Evolutionary conservation across 2,113 vertebrate species (phyloP).

Genomic region (Isichthys henryi): DNA sequence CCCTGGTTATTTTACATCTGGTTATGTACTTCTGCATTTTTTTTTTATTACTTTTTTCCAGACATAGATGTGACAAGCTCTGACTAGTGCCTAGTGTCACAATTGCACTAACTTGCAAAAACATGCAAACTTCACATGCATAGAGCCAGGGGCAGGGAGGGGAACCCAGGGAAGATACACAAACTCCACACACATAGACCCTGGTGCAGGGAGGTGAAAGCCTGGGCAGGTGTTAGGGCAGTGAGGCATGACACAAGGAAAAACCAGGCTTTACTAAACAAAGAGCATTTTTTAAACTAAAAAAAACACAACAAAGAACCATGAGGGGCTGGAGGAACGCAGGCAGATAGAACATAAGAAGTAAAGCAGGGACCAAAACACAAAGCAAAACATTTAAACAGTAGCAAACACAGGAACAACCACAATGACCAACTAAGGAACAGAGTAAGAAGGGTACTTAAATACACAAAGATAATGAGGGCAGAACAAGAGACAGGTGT

Average conservation of each 20-base stretch:
- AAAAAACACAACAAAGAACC: background rate
- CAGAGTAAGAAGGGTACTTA: background rate
- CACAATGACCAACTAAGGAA: background rate
- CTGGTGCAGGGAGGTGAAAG: no score
- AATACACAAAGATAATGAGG: background rate
- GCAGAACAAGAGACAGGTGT: background rate
- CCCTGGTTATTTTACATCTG: background rate
- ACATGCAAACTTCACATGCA: no score
- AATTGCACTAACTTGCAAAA: background rate
- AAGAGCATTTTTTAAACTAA: no score
- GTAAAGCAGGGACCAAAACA: background rate
- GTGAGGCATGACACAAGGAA: background rate
- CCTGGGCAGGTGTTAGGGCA: background rate
- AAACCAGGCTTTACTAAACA: background rate
- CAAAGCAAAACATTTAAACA: background rate
- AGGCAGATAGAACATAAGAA: background rate
- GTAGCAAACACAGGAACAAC: background rate
- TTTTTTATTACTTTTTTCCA: background rate
- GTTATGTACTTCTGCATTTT: background rate
- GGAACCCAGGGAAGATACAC: no score
- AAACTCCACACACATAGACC: no score
- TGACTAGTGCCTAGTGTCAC: background rate
- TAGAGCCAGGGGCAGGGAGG: no score
- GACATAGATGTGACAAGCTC: background rate
- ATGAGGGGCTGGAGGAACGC: background rate